Percentiles rank a stretch among this genome's conserved stretches.
These are phyloP conservation scores for Campylorhamphus procurvoides DNA, from an alignment of 2,113 vertebrate species.

Conservation along the genomic window DNA sequence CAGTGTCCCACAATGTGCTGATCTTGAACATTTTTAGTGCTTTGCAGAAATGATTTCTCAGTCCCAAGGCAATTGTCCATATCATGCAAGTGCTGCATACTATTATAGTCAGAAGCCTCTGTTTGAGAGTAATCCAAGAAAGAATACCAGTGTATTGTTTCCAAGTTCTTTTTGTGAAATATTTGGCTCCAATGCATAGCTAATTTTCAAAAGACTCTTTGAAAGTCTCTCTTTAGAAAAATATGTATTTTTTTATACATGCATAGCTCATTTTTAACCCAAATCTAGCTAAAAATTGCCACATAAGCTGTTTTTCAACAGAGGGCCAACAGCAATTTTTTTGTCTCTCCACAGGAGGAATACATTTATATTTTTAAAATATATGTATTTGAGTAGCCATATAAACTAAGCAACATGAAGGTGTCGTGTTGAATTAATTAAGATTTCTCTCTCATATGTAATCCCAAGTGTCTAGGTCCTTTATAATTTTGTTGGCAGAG, in stretches of 20 bases:
- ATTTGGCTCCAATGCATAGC: conserved; percentile 27
- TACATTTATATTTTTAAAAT: conserved; percentile 2
- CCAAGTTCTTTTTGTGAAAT: conserved; percentile 35
- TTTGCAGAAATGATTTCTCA: conserved; percentile 29
- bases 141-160: conserved; percentile 35
- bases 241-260: neutral
- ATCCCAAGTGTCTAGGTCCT: neutral
- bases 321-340: neutral
- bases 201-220: conserved; percentile 52
- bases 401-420: conserved; percentile 29
- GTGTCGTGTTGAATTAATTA: conserved; percentile 34
- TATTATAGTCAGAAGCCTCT: conserved; percentile 24
- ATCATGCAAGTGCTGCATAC: conserved; percentile 38
- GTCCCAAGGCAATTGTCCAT: conserved; percentile 35
- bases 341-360: conserved; percentile 18
- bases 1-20: neutral
- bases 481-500: conserved; percentile 17
- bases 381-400: neutral
- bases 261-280: conserved; percentile 16
- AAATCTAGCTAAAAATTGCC: conserved; percentile 29
- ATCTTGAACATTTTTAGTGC: conserved; percentile 27
- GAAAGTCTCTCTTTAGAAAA: conserved; percentile 25
- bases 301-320: neutral
- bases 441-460: neutral
- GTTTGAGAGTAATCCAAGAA: conserved; percentile 54